A percentile compares a stretch with the other conserved stretches of the same genome.
Evolutionary conservation across 1,140 invertebrate genomes (phyloP).

Genomic region (Aphaenogaster floridana): DNA sequence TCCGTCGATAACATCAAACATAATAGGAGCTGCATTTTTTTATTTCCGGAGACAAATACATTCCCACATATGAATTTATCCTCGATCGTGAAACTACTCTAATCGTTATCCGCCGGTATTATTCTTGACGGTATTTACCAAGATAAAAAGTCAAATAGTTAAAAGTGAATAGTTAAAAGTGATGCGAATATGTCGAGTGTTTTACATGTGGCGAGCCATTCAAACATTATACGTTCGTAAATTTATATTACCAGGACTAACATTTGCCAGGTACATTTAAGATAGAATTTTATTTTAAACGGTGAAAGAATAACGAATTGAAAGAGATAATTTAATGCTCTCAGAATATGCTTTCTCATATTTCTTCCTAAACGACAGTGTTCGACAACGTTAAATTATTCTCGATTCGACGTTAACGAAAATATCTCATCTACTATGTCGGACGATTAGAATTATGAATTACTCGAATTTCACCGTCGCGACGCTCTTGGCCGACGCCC

Average conservation of each 20-base stretch:
- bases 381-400: constrained; percentile 32
- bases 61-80: neutral
- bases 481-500: constrained; percentile 51
- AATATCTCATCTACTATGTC: constrained; percentile 10
- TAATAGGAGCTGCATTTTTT: neutral
- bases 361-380: neutral
- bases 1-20: constrained; percentile 33
- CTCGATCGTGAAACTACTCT: neutral
- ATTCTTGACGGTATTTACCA: neutral
- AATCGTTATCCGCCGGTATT: neutral
- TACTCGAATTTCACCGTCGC: constrained; percentile 41
- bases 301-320: neutral
- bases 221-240: neutral
- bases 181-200: neutral
- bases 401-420: neutral
- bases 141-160: neutral
- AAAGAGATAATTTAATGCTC: neutral
- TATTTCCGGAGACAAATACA: constrained; percentile 14
- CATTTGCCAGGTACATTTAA: neutral
- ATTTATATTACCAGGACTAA: neutral
- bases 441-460: constrained; percentile 65
- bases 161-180: neutral
- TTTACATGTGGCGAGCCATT: neutral
- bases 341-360: neutral
- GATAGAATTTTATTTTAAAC: neutral